Conservation (phyloP, 2,888 invertebrate species). For the Apotomis capreana region DNA sequence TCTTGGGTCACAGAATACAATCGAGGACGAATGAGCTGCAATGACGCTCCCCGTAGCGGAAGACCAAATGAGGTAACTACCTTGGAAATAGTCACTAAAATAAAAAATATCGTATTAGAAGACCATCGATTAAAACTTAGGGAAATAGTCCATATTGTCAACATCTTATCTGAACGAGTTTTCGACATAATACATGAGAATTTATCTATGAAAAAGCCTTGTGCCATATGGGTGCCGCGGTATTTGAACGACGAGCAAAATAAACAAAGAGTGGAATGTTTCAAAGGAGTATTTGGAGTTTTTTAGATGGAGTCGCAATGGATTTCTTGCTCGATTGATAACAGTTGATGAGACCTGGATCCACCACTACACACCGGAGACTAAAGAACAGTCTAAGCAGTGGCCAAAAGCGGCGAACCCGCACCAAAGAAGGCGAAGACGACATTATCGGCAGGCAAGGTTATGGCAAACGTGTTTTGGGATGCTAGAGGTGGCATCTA, state of each 20-base stretch:
- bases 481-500: neutral
- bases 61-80: neutral
- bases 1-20: too few relatives aligned
- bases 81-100: neutral
- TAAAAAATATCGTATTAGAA: neutral
- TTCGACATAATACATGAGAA: neutral
- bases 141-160: neutral
- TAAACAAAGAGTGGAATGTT: neutral
- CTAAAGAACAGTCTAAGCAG: constrained; percentile 1
- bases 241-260: constrained; percentile 26
- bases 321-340: constrained; percentile 24
- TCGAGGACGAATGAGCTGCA: too few relatives aligned
- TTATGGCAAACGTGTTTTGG: neutral
- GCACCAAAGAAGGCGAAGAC: neutral
- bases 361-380: constrained; percentile 2
- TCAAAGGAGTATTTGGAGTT: neutral
- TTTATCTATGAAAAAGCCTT: constrained; percentile 24
- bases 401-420: neutral
- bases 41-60: too few relatives aligned
- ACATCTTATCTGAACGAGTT: neutral
- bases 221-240: constrained; percentile 30
- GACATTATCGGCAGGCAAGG: neutral
- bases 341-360: constrained; percentile 9
- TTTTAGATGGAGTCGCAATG: neutral
- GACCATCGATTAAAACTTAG: neutral